Conservation (phyloP, 2,113 vertebrate species). For the Phalacrocorax aristotelis region DNA sequence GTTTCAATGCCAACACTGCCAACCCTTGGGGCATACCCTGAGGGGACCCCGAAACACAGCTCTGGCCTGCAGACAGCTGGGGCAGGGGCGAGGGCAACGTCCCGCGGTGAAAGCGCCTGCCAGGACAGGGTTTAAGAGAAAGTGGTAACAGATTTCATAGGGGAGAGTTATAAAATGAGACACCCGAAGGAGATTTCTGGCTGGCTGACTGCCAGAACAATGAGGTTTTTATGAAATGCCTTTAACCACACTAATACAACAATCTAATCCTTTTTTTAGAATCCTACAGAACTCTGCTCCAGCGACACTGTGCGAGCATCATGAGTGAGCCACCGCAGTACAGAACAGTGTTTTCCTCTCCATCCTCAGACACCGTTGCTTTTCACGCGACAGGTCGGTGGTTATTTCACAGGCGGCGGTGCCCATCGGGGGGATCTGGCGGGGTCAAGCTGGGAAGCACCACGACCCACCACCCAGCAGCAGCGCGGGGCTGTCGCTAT, state of each 20-base stretch:
- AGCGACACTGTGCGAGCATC: neutral
- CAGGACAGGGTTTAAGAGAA: neutral
- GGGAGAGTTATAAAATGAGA: neutral
- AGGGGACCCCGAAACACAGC: neutral
- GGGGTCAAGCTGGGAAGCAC: neutral
- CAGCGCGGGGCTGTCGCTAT: accelerated
- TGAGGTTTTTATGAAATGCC: neutral
- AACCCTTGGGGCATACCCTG: accelerated
- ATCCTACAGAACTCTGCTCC: neutral
- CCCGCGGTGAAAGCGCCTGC: neutral
- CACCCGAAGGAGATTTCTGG: neutral
- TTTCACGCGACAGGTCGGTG: accelerated
- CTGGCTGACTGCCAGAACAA: neutral
- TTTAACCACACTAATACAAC: neutral
- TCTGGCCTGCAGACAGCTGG: neutral
- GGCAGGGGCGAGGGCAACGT: too few species aligned
- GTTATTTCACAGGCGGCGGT: too few species aligned
- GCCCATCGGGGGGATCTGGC: neutral
- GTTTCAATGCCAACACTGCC: neutral
- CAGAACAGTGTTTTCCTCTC: neutral
- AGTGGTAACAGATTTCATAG: neutral
- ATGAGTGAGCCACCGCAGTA: accelerated
- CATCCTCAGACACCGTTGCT: accelerated
- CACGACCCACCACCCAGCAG: neutral
- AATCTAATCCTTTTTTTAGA: neutral